Conservation (phyloP, 2,113 vertebrate species). For the Salvelinus sp. region DNA sequence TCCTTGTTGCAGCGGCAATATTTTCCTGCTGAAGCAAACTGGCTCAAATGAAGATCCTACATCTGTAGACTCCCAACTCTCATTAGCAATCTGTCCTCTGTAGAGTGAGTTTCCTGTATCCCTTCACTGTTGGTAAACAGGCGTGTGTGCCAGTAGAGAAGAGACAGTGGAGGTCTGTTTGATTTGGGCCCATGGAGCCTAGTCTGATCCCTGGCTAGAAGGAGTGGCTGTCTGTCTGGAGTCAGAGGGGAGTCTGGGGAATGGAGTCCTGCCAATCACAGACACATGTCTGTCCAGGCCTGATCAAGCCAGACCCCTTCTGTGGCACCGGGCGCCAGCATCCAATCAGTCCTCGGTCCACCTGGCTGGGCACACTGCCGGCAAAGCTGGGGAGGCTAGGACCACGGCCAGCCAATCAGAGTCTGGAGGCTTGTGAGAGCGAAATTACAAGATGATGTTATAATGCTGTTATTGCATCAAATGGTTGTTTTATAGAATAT, state of each 20-base stretch:
- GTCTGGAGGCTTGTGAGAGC: not conserved
- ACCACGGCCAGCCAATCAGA: constrained; percentile 14
- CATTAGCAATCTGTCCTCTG: constrained; percentile 43
- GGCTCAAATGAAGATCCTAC: not conserved
- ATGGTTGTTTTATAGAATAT: no score
- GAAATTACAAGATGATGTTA: no score
- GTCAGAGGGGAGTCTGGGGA: constrained; percentile 16
- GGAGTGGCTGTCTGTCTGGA: constrained; percentile 25
- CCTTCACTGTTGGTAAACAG: constrained; percentile 39
- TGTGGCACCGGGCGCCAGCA: constrained; percentile 20
- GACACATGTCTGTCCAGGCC: constrained; percentile 31
- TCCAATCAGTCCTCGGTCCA: not conserved
- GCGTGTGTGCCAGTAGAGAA: constrained; percentile 39
- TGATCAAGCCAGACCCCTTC: constrained; percentile 20
- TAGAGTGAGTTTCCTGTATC: constrained; percentile 29
- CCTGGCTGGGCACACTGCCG: constrained; percentile 29
- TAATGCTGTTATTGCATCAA: no score
- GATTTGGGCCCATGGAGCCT: constrained; percentile 15
- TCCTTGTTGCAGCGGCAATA: no score
- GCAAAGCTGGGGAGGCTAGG: constrained; percentile 31
- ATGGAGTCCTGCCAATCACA: constrained; percentile 36
- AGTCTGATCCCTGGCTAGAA: constrained; percentile 24
- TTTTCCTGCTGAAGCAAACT: no score
- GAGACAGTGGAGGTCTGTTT: constrained; percentile 20
- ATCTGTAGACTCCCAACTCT: constrained; percentile 21